Evolutionary conservation across 2,797 vertebrate species (phyloP), one percentile per base, ranked within the genome.

Genomic region (Tragelaphus eurycerus): DNA sequence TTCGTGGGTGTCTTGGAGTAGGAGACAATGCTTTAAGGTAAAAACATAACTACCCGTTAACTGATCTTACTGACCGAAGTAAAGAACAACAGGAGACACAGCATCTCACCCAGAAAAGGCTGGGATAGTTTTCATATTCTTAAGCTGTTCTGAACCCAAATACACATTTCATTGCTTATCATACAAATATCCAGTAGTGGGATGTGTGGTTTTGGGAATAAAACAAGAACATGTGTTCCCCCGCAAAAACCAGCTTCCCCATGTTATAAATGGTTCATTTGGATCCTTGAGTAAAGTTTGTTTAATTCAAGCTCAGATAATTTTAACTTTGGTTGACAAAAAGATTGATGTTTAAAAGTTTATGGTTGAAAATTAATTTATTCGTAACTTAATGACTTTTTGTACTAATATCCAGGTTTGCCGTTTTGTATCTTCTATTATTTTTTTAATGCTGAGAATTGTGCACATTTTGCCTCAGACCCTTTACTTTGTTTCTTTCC

Each of bases 1-100:
- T 99, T n/a, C 98, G 99, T 10, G 99, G 99, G 57, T 99, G 99
- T 97, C 99, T 98, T 79, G 99, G 99, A 82, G 99, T 99, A 52
- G 99, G 99, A 96, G 99, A 99, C 99, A 99, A 99, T 23, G 99
- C 99, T 7, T 98, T 99, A 97, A 99, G 99, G 99, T 99, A 98
- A 67, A 2, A 78, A 74, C 50, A 12, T 9, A 12, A 50, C 48
- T 89, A 7, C 57, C 46, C 27, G 59, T 67, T 83, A 90, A 64
- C n/a, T 92, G 38, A 46, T 60, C 7, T 87, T 74, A 76, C 85
- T 86, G 57, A 76, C 34, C 88, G 34, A 94, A 84, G 12, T 86
- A 31, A 85, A 87, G 79, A 97, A 21, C 5, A 57, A 7, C 27
- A 34, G 0, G 7, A 8, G 34, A 55, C 52, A 38, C 81, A 93